phyloP scores from a whole-genome alignment of 64 coral and sea anemone species.

The Stichodactyla mertensii region DNA sequence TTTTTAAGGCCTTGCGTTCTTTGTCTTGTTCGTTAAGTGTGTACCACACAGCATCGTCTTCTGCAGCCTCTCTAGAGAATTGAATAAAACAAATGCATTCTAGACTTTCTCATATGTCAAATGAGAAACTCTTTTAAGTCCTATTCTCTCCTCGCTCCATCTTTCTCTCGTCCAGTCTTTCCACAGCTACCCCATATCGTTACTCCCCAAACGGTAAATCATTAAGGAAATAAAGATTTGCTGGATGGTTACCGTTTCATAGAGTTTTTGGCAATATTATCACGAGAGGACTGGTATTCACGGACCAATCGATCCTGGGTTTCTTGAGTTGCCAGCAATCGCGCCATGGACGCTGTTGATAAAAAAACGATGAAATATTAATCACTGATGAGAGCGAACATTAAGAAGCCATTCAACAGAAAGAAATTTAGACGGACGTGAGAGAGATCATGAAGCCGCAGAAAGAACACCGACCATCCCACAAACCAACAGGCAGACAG shows the following conservation, averaged over 20 bases:
- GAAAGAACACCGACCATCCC: no score
- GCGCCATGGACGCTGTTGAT: conserved; percentile 49
- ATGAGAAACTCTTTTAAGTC: no score
- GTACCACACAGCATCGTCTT: conserved; percentile 34
- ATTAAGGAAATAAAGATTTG: no score
- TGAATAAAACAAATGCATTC: neutral
- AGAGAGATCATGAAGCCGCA: no score
- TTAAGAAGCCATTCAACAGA: no score
- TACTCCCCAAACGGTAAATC: no score
- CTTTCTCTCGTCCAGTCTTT: no score
- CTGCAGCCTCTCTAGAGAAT: conserved; percentile 7
- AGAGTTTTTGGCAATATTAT: conserved; percentile 26
- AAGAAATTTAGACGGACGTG: no score
- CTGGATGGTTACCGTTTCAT: conserved; percentile 27
- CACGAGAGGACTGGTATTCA: conserved; percentile 46
- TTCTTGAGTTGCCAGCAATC: conserved; percentile 39
- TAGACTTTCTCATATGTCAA: no score
- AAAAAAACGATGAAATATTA: neutral
- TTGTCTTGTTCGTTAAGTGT: conserved; percentile 58
- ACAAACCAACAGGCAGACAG: no score
- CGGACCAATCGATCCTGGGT: conserved; percentile 41
- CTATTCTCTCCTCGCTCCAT: no score
- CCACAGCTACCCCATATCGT: no score
- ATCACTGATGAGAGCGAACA: neutral
- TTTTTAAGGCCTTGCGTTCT: conserved; percentile 54